These are phyloP conservation scores for Serinus canaria DNA, from an alignment of 2,113 vertebrate species.

Conservation along the genomic window DNA sequence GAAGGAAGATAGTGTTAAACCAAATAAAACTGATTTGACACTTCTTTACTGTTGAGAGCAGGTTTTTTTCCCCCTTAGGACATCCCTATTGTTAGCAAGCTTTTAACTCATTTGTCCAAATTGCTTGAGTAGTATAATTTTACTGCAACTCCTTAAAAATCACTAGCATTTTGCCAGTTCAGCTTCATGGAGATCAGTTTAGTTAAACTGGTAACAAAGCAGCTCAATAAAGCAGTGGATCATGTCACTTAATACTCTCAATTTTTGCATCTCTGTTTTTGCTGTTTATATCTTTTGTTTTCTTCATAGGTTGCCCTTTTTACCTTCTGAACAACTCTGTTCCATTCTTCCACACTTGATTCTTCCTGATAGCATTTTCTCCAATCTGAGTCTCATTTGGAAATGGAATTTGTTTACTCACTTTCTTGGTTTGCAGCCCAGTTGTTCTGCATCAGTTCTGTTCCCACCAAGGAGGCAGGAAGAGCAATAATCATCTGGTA, in stretches of 20 bases:
- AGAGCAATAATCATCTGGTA: constrained; percentile 63
- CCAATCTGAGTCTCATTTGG: constrained; percentile 60
- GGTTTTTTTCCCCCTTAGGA: neutral
- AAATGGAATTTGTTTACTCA: constrained; percentile 67
- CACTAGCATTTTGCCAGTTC: neutral
- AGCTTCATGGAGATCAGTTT: neutral
- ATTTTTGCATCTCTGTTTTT: neutral
- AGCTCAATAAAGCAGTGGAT: neutral
- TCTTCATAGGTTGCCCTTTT: neutral
- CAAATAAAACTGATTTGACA: constrained; percentile 15
- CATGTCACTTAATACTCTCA: neutral
- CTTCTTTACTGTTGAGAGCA: neutral
- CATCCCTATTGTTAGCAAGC: neutral
- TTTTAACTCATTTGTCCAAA: constrained; percentile 19
- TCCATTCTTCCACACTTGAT: constrained; percentile 15
- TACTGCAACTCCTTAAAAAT: neutral
- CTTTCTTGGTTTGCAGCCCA: constrained; percentile 74
- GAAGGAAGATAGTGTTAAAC: neutral
- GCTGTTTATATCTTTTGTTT: neutral
- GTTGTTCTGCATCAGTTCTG: constrained; percentile 61
- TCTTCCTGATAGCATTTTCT: constrained; percentile 51
- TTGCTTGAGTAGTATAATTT: constrained; percentile 18
- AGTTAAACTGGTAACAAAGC: neutral
- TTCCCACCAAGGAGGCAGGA: constrained; percentile 59
- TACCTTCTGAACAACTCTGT: neutral